Base-by-base conservation (phyloP, 2,888 invertebrate genomes). In the Tholera decimalis region DNA sequence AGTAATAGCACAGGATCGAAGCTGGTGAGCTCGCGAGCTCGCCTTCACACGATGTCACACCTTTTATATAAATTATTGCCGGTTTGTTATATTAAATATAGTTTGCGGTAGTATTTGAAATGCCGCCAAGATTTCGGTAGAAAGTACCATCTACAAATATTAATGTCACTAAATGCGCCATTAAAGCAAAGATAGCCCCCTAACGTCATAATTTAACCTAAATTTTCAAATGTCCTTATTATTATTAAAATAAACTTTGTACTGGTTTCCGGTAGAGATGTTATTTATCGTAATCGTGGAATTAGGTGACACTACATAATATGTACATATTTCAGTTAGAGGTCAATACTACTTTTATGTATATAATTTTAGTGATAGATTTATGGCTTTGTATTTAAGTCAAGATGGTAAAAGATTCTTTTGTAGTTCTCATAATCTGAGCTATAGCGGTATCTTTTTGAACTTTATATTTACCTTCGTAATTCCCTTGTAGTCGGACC, bases 111-210 rank as follows among this genome's bases (percentile, higher is more conserved):
- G 62, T 83, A 88, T 89, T 93, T 93, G 93, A 93, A 91, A 89
- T 87, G 88, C 84, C 89, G 93, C 93, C 93, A 93, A 93, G 87
- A 88, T 86, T 88, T 86, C 82, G 66, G 82, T 84, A 86, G 83
- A 87, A 84, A 90, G 81, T 83, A 89, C 86, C 85, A 88, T 90
- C 86, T 88, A 89, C 85, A 87, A 88, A 88, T 86, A 92, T 91
- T 87, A 89, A 90, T 91, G 89, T 89, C 91, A 88, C 87, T 82
- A 88, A 90, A 90, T 86, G 85, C 74, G 86, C 88, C 84, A 89
- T 90, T 89, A 89, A 87, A 87, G 84, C 86, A 86, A 88, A 91
- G 86, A 91, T 90, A 91, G 88, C 26, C 82, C 71, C 66, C 72
- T 74, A 85, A 85, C 66, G 86, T 90, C 87, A 89, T 87, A 86